phyloP scores from a whole-genome alignment of 2,888 invertebrate species.

The Horisme vitalbata region DNA sequence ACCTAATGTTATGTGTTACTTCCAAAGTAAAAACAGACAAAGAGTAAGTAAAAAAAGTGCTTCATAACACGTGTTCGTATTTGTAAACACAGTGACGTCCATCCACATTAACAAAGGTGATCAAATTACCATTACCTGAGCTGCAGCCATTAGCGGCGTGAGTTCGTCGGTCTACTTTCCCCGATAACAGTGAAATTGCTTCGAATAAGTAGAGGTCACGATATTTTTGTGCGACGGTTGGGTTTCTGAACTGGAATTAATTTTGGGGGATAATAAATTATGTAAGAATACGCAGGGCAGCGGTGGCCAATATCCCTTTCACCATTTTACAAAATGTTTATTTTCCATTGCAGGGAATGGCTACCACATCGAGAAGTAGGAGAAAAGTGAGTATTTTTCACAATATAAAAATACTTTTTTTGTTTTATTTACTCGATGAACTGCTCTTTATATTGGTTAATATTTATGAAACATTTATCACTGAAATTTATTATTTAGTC shows the following conservation, averaged over 20 bases:
- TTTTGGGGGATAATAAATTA: not conserved
- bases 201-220: constrained; percentile 11
- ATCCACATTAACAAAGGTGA: constrained; percentile 12
- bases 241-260: constrained; percentile 2
- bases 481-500: constrained; percentile 1
- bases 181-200: constrained; percentile 19
- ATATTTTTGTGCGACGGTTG: constrained; percentile 11
- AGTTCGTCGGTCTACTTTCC: constrained; percentile 23
- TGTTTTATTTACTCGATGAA: too few species aligned
- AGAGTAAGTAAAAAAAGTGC: too few species aligned
- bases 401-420: not conserved
- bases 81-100: constrained; percentile 10
- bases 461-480: constrained; percentile 13
- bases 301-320: not conserved
- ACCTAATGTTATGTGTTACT: too few species aligned
- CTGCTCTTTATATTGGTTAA: constrained; percentile 12
- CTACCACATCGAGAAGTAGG: constrained; percentile 66
- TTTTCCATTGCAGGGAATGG: constrained; percentile 70
- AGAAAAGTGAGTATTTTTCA: constrained; percentile 50
- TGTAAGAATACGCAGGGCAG: not conserved
- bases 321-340: constrained; percentile 20
- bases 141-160: constrained; percentile 17
- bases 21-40: too few species aligned
- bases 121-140: constrained; percentile 23
- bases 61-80: constrained; percentile 1